Evolutionary conservation across 2,113 vertebrate genomes (phyloP).

Genomic region (Variabilichromis moorii): DNA sequence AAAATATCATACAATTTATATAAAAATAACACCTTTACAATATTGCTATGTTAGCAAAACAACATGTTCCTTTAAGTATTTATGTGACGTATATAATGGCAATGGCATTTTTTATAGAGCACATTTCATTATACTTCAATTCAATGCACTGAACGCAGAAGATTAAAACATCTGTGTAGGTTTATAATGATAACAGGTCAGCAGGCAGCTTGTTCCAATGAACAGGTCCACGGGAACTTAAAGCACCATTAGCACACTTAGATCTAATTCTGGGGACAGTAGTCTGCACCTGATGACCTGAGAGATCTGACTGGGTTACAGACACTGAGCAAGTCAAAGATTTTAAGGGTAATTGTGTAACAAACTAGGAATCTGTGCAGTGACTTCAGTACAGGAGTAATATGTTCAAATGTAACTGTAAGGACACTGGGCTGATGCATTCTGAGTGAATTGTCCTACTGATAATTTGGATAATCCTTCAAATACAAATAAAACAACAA

Average conservation of each 20-base stretch:
- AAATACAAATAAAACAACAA: neutral
- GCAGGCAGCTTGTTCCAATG: neutral
- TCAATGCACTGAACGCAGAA: neutral
- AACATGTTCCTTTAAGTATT: neutral
- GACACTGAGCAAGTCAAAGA: neutral
- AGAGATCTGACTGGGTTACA: neutral
- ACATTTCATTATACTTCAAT: neutral
- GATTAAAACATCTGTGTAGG: neutral
- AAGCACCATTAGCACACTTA: neutral
- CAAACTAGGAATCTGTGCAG: neutral
- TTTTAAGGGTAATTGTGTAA: neutral
- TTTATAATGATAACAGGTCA: neutral
- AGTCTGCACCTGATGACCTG: neutral
- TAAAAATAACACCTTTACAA: neutral
- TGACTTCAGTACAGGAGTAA: neutral
- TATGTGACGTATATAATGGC: neutral
- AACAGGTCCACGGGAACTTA: neutral
- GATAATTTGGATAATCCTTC: neutral
- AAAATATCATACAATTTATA: neutral
- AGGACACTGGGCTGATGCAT: neutral
- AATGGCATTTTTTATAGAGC: neutral
- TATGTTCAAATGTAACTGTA: neutral
- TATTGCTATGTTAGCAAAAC: neutral
- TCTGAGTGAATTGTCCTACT: neutral
- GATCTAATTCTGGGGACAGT: neutral